Evolutionary conservation across 1,140 invertebrate genomes (phyloP).

Genomic region (Mylabris phalerata): DNA sequence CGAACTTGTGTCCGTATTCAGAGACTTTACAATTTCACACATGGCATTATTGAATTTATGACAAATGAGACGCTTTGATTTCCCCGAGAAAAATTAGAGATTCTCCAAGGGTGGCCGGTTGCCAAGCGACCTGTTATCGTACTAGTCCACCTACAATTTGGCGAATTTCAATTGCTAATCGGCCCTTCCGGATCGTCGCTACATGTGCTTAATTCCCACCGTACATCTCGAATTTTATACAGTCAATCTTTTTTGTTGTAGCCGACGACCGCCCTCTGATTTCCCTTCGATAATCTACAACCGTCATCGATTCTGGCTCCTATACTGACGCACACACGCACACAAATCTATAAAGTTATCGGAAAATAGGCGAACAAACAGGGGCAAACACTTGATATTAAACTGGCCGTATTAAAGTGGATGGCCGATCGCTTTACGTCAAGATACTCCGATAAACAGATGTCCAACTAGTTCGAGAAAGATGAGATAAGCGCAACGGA

Average conservation of each 20-base stretch:
- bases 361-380: no score
- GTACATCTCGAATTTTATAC: no score
- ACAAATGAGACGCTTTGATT: no score
- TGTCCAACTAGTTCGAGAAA: background rate
- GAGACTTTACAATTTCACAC: no score
- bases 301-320: no score
- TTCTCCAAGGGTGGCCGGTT: constrained; percentile 15
- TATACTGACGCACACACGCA: no score
- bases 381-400: constrained; percentile 29
- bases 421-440: background rate
- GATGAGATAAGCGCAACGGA: background rate
- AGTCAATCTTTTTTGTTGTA: no score
- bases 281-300: no score
- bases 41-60: no score
- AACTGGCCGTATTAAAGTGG: constrained; percentile 34
- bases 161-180: constrained; percentile 28
- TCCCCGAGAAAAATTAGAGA: constrained; percentile 5
- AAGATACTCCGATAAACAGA: background rate
- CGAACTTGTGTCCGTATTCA: no score
- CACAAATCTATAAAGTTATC: no score
- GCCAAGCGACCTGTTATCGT: constrained; percentile 21
- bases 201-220: constrained; percentile 14
- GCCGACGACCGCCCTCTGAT: no score
- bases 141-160: constrained; percentile 21
- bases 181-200: constrained; percentile 10